Evolutionary conservation across 2,888 invertebrate species (phyloP).

Genomic region (Escarpia spicata): DNA sequence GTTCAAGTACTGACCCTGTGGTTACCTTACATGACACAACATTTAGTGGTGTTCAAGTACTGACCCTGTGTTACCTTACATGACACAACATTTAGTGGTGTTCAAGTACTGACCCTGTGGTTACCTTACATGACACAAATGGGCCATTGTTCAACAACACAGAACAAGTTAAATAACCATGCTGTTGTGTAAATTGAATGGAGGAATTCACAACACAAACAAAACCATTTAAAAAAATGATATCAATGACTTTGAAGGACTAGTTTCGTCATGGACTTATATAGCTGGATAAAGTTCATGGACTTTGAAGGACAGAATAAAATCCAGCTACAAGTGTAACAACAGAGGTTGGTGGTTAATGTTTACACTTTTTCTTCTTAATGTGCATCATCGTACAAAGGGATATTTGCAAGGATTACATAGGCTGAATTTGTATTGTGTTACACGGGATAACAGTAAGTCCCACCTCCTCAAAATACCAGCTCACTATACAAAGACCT

Average conservation of each 20-base stretch:
- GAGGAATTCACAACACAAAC: not conserved
- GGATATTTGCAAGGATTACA: not conserved
- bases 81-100: not conserved
- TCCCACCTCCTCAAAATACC: not conserved
- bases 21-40: not conserved
- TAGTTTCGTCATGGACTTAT: no score
- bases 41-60: no score
- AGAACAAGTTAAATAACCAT: not conserved
- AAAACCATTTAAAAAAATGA: not conserved
- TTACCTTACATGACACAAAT: not conserved
- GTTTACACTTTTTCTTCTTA: not conserved
- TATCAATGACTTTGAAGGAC: no score
- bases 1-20: not conserved
- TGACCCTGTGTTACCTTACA: not conserved
- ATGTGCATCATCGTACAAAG: no score
- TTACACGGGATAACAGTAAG: not conserved
- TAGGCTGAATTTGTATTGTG: not conserved
- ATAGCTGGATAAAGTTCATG: no score
- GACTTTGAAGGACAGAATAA: no score
- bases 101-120: not conserved
- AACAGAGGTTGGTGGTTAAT: not conserved
- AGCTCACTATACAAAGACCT: not conserved
- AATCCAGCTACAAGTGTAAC: no score
- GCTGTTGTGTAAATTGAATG: not conserved
- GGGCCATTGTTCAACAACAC: conserved; percentile 9